These are phyloP conservation scores for Formica aserva DNA, from an alignment of 2,888 invertebrate genomes.

Conservation along the genomic window DNA sequence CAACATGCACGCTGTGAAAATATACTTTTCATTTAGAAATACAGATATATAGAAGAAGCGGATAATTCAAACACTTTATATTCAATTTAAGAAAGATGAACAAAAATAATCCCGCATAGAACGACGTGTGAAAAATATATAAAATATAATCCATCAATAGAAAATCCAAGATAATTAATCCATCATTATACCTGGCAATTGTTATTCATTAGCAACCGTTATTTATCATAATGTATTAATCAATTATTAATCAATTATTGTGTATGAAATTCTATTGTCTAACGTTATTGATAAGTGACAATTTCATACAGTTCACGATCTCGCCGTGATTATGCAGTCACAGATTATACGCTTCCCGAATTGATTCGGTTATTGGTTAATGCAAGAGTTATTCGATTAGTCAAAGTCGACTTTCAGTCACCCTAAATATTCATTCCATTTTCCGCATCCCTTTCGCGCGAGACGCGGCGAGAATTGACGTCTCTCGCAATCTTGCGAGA, in stretches of 20 bases:
- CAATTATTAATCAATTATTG: constrained; percentile 31
- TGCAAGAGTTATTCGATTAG: constrained; percentile 10
- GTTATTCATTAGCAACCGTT: not conserved
- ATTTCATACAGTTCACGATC: constrained; percentile 17
- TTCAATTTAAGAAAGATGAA: not conserved
- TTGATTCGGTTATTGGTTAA: constrained; percentile 1
- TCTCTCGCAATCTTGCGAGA: constrained; percentile 6
- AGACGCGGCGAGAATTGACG: not conserved
- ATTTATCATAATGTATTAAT: constrained; percentile 27
- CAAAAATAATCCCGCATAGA: not conserved
- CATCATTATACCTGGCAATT: not conserved
- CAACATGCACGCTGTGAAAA: not conserved
- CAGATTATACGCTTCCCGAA: not conserved
- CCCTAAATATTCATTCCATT: constrained; percentile 21
- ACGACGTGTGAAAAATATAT: too few relatives aligned
- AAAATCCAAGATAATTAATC: constrained; percentile 27
- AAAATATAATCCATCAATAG: not conserved
- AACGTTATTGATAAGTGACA: not conserved
- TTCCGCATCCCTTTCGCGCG: not conserved
- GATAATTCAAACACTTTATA: not conserved
- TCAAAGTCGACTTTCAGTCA: not conserved
- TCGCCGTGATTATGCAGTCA: not conserved
- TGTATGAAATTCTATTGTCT: constrained; percentile 5
- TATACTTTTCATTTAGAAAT: not conserved
- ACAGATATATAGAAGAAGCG: not conserved